Conservation (phyloP, 92 coral and sea anemone species). For the Epizoanthus ramosus region DNA sequence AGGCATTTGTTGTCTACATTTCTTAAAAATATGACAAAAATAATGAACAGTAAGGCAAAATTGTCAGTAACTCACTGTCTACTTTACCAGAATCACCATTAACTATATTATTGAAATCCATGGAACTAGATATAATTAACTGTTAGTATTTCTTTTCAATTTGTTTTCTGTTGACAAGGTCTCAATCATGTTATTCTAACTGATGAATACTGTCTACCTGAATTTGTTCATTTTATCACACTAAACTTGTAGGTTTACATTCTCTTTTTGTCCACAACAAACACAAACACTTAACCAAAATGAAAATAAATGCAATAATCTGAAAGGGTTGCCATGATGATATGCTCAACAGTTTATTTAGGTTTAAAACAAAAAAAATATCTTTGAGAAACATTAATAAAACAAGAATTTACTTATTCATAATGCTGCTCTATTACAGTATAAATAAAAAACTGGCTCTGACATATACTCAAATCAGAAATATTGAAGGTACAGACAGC, state of each 20-base stretch:
- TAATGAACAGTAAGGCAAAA: too few species aligned
- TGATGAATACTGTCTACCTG: too few species aligned
- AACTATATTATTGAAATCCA: too few species aligned
- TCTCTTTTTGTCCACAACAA: background rate
- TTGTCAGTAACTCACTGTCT: too few species aligned
- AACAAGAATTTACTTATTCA: background rate
- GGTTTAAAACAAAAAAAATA: background rate
- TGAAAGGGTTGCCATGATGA: background rate
- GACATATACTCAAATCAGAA: background rate
- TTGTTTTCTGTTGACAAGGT: too few species aligned
- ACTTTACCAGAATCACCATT: too few species aligned
- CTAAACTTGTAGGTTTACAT: background rate
- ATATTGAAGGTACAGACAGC: background rate
- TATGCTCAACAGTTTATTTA: background rate
- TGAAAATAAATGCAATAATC: background rate
- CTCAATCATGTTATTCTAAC: too few species aligned
- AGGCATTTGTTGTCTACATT: too few species aligned
- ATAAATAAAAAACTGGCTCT: background rate
- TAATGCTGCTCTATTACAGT: conserved; percentile 12
- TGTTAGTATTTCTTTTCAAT: too few species aligned
- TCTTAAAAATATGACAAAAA: too few species aligned
- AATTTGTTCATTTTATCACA: background rate
- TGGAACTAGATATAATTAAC: too few species aligned
- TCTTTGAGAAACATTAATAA: background rate
- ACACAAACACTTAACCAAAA: background rate